Evolutionary conservation across 2,888 invertebrate genomes (phyloP).

Genomic region (Cosmorhoe ocellata): DNA sequence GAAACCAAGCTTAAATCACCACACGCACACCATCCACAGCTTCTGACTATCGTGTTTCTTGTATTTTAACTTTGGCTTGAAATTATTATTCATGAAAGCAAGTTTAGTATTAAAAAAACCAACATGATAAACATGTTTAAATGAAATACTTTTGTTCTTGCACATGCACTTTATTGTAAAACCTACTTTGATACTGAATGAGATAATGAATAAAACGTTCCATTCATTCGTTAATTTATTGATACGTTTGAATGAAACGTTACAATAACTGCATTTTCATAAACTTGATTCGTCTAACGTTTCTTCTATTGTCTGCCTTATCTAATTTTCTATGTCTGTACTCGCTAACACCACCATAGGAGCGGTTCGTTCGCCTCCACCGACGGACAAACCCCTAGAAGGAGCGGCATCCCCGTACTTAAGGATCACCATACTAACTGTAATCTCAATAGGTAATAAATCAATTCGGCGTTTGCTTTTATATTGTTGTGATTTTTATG

Average conservation of each 20-base stretch:
- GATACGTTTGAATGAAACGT: no score
- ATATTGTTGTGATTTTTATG: conserved; percentile 31
- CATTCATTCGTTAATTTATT: no score
- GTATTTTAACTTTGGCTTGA: conserved; percentile 22
- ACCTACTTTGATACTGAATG: no score
- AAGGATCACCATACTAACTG: conserved; percentile 79
- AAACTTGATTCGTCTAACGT: conserved; percentile 44
- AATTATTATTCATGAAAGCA: conserved; percentile 26
- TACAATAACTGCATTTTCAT: conserved; percentile 48
- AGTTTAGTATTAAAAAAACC: conserved; percentile 17
- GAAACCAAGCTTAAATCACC: conserved; percentile 12
- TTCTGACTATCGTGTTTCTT: conserved; percentile 17
- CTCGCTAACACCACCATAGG: conserved; percentile 76
- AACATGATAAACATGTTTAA: conserved; percentile 14
- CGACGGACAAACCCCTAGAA: conserved; percentile 76
- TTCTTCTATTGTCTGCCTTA: conserved; percentile 55
- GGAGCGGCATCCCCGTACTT: conserved; percentile 77
- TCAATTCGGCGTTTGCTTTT: conserved; percentile 32
- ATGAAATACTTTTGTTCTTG: conserved; percentile 17
- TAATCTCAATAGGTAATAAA: conserved; percentile 75
- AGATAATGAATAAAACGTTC: no score
- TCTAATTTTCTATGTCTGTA: conserved; percentile 72
- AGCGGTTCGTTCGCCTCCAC: conserved; percentile 79
- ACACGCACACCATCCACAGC: conserved; percentile 24
- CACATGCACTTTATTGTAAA: conserved; percentile 19